Evolutionary conservation across 2,797 vertebrate species (phyloP), one percentile per base, ranked within the genome.

Genomic region (Coregonus suidteri): DNA sequence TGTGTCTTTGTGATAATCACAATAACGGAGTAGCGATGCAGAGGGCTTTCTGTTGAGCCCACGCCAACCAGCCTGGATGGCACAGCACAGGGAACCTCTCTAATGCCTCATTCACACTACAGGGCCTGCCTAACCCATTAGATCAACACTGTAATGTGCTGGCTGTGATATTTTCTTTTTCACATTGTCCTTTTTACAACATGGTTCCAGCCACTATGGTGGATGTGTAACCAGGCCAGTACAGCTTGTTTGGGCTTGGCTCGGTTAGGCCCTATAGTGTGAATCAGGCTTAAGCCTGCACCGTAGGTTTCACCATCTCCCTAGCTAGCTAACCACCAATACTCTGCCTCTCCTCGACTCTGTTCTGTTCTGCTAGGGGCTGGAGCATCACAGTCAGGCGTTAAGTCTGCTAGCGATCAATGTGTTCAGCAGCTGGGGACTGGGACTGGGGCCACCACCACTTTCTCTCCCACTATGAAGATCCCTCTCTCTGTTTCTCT

Each of bases 1-100:
- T 91, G 86, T 76, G 86, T 82, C 88, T 47, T 47, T 92, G 91
- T 91, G 88, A 88, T 89, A 82, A 90, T 91, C 91, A 93, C 90
- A 90, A 91, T 92, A 88, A 90, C 87, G 83, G 88, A 88, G 88
- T 86, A 83, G 90, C 83, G 9, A 86, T 84, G 88, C 88, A 81
- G 85, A 90, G 88, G 87, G 86, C 84, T 89, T 86, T 75, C 86
- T 79, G 87, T 86, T 89, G 84, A 88, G 86, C 81, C 82, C 65
- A 79, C 72, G 90, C 91, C 91, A 92, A 87, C 84, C 79, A 72
- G 86, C 80, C 86, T 90, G 90, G 90, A 20, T 25, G 59, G 59
- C 59, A 62, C n/a, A 25, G 59, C 91, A 87, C 83, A 15, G 83
- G 85, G 89, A 83, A 79, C 87, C 87, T 89, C 90, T 77, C 47